phyloP scores from a whole-genome alignment of 2,113 vertebrate species.

The Beaufortia kweichowensis region DNA sequence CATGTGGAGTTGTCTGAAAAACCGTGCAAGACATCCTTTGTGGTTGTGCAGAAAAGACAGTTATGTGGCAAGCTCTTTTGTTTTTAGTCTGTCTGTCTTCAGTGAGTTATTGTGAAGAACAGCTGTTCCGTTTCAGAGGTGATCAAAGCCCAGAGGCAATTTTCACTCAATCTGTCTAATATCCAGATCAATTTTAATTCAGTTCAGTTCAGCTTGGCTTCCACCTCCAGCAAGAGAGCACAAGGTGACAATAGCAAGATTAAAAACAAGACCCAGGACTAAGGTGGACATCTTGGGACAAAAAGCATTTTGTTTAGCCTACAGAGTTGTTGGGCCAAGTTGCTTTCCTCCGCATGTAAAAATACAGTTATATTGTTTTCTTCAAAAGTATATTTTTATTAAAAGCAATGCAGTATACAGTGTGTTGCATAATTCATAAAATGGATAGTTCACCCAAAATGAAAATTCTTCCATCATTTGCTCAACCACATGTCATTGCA shows the following conservation, averaged over 20 bases:
- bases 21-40: not conserved
- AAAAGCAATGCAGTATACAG: too few species aligned
- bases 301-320: not conserved
- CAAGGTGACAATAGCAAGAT: constrained; percentile 7
- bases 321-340: not conserved
- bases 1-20: not conserved
- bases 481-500: too few species aligned
- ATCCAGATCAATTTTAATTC: constrained; percentile 34
- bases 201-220: not conserved
- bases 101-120: not conserved
- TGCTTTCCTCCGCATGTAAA: too few species aligned
- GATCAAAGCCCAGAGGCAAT: constrained; percentile 24
- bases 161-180: constrained; percentile 25
- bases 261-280: not conserved
- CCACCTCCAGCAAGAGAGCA: constrained; percentile 3
- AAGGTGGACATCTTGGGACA: not conserved
- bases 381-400: too few species aligned
- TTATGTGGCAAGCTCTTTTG: not conserved
- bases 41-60: not conserved
- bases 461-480: too few species aligned
- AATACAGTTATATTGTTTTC: not conserved
- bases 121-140: constrained; percentile 3
- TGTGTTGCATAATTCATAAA: too few species aligned
- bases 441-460: too few species aligned
- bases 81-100: not conserved